Evolutionary conservation across 2,888 invertebrate species (phyloP).

Genomic region (Cephus sareptanus): DNA sequence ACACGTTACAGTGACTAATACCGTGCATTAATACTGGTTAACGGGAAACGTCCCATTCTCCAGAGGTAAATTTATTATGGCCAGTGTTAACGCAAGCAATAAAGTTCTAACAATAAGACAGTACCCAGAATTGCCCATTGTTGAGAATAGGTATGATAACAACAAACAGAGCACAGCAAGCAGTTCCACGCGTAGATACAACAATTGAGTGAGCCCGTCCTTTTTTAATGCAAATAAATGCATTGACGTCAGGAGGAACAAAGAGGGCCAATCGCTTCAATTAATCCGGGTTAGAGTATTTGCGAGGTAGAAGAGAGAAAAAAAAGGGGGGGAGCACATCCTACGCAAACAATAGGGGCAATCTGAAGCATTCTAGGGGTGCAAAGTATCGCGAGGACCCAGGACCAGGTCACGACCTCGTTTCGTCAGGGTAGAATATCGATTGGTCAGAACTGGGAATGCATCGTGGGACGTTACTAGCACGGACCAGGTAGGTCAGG

Average conservation of each 20-base stretch:
- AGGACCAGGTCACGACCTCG: background rate
- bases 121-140: background rate
- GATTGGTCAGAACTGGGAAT: background rate
- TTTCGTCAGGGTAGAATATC: background rate
- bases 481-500: background rate
- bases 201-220: background rate
- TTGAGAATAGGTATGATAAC: background rate
- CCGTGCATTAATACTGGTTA: background rate
- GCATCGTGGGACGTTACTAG: background rate
- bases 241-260: background rate
- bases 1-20: background rate
- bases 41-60: background rate
- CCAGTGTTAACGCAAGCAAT: background rate
- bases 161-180: background rate
- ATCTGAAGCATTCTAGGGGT: background rate
- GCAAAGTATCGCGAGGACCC: background rate
- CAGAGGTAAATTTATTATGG: background rate
- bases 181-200: background rate
- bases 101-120: background rate
- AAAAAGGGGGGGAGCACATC: background rate
- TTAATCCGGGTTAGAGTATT: background rate
- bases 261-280: background rate
- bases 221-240: background rate
- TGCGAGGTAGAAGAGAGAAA: no score
- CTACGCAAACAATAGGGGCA: background rate